Conservation (phyloP, 2,888 invertebrate genomes). For the Anthophora plumipes region DNA sequence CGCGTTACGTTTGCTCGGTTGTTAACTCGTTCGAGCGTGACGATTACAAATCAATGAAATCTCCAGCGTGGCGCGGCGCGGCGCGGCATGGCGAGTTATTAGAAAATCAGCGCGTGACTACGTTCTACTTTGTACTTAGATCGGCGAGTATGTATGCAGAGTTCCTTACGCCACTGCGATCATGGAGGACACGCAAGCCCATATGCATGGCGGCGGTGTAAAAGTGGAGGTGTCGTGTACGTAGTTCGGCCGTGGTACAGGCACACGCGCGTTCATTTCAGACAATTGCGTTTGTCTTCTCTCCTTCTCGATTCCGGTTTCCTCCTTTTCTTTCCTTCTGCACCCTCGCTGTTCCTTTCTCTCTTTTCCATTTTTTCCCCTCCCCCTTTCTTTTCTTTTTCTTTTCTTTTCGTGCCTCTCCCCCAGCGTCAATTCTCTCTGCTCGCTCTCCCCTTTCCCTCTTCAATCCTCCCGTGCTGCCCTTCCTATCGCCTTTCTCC, state of each 20-base stretch:
- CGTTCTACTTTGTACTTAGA: conserved; percentile 45
- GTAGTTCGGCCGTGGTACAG: background rate
- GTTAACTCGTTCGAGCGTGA: conserved; percentile 36
- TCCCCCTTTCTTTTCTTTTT: conserved; percentile 2
- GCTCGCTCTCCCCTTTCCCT: background rate
- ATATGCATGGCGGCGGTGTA: conserved; percentile 8
- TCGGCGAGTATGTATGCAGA: conserved; percentile 8
- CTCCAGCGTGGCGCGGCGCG: background rate
- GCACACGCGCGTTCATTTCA: conserved; percentile 8
- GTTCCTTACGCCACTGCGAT: conserved; percentile 61
- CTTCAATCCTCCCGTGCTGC: conserved; percentile 6
- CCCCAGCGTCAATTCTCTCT: conserved; percentile 22
- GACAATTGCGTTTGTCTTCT: conserved; percentile 57
- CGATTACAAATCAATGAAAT: conserved; percentile 56
- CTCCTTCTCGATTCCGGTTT: conserved; percentile 48
- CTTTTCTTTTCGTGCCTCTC: conserved; percentile 13
- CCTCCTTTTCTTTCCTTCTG: conserved; percentile 21
- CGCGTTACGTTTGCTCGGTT: conserved; percentile 33
- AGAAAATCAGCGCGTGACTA: conserved; percentile 66
- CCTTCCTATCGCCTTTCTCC: conserved; percentile 6
- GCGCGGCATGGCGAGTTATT: conserved; percentile 45
- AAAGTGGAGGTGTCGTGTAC: background rate
- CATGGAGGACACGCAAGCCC: conserved; percentile 41
- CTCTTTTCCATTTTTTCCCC: background rate
- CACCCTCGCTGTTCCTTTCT: background rate